Conservation (phyloP, 92 coral and sea anemone species). For the Meandrina meandrites region DNA sequence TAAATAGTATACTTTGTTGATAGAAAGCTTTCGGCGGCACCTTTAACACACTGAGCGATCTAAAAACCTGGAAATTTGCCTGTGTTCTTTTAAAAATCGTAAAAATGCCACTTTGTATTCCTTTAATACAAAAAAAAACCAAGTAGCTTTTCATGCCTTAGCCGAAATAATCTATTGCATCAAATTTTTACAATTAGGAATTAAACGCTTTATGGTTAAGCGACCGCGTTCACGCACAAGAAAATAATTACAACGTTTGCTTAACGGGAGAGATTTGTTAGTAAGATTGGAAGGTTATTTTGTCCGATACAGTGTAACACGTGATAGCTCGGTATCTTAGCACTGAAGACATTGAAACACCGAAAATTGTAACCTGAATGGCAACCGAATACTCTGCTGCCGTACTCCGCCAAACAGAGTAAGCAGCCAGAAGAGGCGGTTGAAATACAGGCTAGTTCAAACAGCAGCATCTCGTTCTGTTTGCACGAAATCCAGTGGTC, state of each 20-base stretch:
- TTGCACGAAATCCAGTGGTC: neutral
- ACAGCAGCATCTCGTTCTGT: no score
- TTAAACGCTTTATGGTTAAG: conserved; percentile 18
- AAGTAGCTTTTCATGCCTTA: neutral
- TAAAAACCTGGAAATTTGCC: neutral
- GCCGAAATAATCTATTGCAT: conserved; percentile 20
- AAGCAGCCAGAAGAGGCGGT: neutral
- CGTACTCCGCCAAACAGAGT: neutral
- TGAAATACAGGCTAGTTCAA: neutral
- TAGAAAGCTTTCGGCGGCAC: neutral
- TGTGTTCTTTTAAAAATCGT: neutral
- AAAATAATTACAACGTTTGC: neutral
- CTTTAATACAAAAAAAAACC: conserved; percentile 10
- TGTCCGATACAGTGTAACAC: neutral
- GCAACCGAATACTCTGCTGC: neutral
- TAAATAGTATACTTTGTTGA: conserved; percentile 2
- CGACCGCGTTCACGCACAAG: conserved; percentile 11
- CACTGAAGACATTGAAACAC: neutral
- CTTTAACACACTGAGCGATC: neutral
- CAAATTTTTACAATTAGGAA: conserved; percentile 15
- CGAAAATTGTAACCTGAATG: neutral
- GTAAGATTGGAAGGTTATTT: neutral
- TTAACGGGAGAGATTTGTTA: conserved; percentile 8
- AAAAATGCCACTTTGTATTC: neutral
- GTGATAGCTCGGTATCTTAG: neutral